Conservation (phyloP, 2,797 vertebrate species). For the Pelodytes ibericus region DNA sequence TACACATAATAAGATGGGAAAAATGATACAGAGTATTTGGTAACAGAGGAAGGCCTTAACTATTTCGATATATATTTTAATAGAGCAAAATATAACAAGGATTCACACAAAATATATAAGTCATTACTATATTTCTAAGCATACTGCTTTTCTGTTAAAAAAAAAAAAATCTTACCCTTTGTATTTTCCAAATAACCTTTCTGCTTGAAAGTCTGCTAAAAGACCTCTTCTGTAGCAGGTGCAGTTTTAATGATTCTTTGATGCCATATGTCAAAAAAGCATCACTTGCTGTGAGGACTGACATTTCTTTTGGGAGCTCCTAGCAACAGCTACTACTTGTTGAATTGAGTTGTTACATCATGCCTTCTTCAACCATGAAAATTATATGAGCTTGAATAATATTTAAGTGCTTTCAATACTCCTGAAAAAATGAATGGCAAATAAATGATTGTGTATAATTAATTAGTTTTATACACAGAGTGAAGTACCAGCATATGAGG, state of each 20-base stretch:
- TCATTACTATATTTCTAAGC: constrained; percentile 6
- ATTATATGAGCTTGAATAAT: constrained; percentile 4
- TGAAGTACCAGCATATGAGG: no score
- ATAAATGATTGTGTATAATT: background rate
- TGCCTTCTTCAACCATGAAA: constrained; percentile 52
- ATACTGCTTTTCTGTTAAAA: constrained; percentile 44
- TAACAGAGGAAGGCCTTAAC: no score
- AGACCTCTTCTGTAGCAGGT: constrained; percentile 87
- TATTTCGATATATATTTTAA: no score
- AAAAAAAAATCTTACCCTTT: constrained; percentile 67
- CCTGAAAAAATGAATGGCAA: background rate
- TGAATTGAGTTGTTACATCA: constrained; percentile 54
- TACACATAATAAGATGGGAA: no score
- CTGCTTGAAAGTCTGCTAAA: constrained; percentile 75
- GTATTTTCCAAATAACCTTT: constrained; percentile 72
- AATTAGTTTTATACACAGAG: no score
- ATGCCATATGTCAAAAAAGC: constrained; percentile 96
- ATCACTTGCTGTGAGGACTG: constrained; percentile 92
- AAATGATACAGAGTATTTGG: no score
- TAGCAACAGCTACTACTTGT: constrained; percentile 76
- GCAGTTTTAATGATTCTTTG: constrained; percentile 91
- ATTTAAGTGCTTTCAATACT: background rate
- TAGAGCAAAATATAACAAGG: background rate
- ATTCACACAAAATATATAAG: background rate
- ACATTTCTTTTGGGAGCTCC: constrained; percentile 87